A percentile compares a stretch with the other conserved stretches of the same genome.
phyloP scores from a whole-genome alignment of 2,797 vertebrate genomes.

The Emydoidea blandingii region DNA sequence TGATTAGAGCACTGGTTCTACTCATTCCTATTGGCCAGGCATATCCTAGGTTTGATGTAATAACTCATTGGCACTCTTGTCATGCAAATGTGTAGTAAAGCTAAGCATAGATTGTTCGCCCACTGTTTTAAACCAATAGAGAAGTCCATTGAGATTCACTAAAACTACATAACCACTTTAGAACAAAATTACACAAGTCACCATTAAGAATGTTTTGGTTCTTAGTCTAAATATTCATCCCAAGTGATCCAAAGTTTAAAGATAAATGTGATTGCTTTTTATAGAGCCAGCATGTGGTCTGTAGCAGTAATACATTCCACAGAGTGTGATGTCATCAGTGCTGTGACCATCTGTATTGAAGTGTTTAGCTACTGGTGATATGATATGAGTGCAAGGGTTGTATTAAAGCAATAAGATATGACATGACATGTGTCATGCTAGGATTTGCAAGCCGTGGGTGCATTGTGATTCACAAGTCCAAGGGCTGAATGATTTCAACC shows the following conservation, averaged over 20 bases:
- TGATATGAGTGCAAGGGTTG: background rate
- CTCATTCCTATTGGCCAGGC: slow-evolving; percentile 78
- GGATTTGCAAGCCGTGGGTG: slow-evolving; percentile 66
- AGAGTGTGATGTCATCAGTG: slow-evolving; percentile 13
- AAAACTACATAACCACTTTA: background rate
- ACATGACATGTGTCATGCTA: slow-evolving; percentile 65
- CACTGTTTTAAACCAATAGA: slow-evolving; percentile 20
- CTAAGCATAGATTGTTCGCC: background rate
- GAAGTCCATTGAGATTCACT: slow-evolving; percentile 10
- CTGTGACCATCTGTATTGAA: slow-evolving; percentile 4
- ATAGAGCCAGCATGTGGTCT: background rate
- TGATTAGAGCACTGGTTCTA: slow-evolving; percentile 79
- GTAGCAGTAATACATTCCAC: background rate
- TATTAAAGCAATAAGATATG: slow-evolving; percentile 53
- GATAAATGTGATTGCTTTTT: slow-evolving; percentile 13
- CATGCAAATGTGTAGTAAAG: slow-evolving; percentile 11
- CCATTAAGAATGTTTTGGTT: background rate
- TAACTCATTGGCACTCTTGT: slow-evolving; percentile 36
- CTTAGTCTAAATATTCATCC: background rate
- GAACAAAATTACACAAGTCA: background rate
- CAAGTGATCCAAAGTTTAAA: background rate
- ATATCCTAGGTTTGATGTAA: slow-evolving; percentile 70
- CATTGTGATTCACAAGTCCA: slow-evolving; percentile 73
- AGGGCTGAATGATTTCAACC: slow-evolving; percentile 71
- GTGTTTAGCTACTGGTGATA: slow-evolving; percentile 18